phyloP scores from a whole-genome alignment of 1,140 invertebrate genomes.

The Penaeus vannamei region DNA sequence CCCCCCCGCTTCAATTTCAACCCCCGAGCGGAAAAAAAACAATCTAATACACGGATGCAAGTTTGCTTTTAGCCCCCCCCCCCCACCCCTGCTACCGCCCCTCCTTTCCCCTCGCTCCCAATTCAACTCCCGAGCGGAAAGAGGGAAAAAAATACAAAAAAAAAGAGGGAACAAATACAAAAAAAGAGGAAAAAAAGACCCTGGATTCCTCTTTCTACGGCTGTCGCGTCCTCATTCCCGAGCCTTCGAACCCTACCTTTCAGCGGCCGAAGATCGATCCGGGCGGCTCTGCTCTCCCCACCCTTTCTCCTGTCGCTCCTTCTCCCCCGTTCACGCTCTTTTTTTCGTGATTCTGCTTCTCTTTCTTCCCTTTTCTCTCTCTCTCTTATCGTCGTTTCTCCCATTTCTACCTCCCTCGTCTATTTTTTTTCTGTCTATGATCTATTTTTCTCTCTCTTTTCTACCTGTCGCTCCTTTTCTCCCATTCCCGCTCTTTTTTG shows the following conservation, averaged over 20 bases:
- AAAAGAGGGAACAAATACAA: no score
- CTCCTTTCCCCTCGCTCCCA: no score
- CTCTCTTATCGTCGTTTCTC: background rate
- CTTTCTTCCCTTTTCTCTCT: background rate
- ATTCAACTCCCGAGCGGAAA: no score
- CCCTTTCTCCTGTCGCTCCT: background rate
- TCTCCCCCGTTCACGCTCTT: background rate
- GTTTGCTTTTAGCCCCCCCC: no score
- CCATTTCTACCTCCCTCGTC: background rate
- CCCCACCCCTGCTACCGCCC: no score
- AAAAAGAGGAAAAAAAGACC: no score
- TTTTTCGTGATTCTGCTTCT: background rate
- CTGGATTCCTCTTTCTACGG: background rate
- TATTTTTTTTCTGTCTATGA: background rate
- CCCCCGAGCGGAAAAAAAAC: no score
- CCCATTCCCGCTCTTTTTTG: background rate
- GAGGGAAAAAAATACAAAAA: no score
- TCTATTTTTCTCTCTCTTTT: background rate
- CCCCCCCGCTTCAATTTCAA: no score
- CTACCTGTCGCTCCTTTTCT: background rate
- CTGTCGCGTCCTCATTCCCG: background rate
- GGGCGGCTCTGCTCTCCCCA: background rate
- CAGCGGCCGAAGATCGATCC: constrained; percentile 5
- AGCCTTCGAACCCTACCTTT: background rate
- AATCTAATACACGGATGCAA: no score